Evolutionary conservation across 2,888 invertebrate species (phyloP).

Genomic region (Chelonus formosanus): DNA sequence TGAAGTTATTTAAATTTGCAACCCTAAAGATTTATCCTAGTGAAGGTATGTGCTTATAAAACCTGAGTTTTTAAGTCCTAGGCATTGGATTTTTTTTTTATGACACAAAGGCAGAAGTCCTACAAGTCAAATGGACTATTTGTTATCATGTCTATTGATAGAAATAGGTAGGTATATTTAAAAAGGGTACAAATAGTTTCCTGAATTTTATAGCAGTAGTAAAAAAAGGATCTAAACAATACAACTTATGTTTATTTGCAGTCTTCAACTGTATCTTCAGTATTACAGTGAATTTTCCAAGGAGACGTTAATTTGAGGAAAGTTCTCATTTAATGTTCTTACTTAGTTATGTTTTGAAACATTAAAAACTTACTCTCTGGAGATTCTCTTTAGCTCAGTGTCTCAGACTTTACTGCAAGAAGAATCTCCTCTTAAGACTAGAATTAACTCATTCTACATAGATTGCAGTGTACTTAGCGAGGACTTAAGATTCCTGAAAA

Average conservation of each 20-base stretch:
- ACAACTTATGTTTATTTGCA: conserved; percentile 1
- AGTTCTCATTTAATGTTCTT: conserved; percentile 13
- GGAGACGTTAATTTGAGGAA: conserved; percentile 22
- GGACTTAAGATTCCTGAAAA: conserved; percentile 16
- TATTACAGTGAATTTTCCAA: background rate
- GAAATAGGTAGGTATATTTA: conserved; percentile 21
- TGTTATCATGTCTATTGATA: conserved; percentile 1
- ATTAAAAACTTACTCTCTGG: background rate
- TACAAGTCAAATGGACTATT: conserved; percentile 32
- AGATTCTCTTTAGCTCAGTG: no score
- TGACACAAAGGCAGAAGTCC: conserved; percentile 6
- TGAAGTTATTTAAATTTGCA: no score
- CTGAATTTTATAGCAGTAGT: conserved; percentile 17
- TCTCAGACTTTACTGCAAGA: background rate
- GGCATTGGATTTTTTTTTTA: conserved; percentile 34
- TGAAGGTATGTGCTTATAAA: no score
- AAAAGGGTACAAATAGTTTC: conserved; percentile 4
- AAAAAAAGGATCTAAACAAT: conserved; percentile 21
- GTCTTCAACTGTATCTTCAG: background rate
- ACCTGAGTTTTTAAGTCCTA: conserved; percentile 19
- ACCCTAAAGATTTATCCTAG: no score
- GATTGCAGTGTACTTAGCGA: conserved; percentile 29
- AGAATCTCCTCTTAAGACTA: conserved; percentile 12
- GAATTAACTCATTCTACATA: conserved; percentile 24
- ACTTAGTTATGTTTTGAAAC: background rate